Evolutionary conservation across 2,888 invertebrate species (phyloP).

Genomic region (Electrophaes corylata): DNA sequence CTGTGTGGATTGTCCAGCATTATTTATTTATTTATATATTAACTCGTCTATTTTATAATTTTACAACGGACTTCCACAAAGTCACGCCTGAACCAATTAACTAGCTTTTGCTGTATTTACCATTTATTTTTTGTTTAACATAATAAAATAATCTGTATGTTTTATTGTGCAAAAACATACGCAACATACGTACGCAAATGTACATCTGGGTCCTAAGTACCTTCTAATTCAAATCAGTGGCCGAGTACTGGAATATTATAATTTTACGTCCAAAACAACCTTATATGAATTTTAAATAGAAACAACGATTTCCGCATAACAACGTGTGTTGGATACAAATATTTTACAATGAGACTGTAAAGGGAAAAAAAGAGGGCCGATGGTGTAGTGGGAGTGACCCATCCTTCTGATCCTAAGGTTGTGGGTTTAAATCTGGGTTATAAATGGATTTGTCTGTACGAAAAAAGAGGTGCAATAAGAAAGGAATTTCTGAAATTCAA

Average conservation of each 20-base stretch:
- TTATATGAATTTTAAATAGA: conserved; percentile 71
- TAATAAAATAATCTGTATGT: background rate
- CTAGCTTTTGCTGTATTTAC: background rate
- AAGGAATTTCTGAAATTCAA: no score
- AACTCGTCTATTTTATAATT: no score
- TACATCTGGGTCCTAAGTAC: background rate
- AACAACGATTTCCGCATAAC: conserved; percentile 61
- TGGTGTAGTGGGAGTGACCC: no score
- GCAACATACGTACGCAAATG: background rate
- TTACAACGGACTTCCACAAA: no score
- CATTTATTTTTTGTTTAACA: background rate
- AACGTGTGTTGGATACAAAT: conserved; percentile 62
- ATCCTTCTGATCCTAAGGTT: no score
- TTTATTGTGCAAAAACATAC: background rate
- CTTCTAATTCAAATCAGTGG: conserved; percentile 29
- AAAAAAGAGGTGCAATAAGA: no score
- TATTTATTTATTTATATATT: no score
- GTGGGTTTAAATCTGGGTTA: no score
- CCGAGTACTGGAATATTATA: conserved; percentile 49
- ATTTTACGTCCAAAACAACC: conserved; percentile 55
- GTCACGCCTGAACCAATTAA: no score
- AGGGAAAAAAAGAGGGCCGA: no score
- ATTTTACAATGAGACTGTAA: conserved; percentile 22
- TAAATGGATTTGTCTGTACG: no score
- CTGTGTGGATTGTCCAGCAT: no score